phyloP scores from a whole-genome alignment of 2,888 invertebrate genomes.

The Ferdinandea cuprea region DNA sequence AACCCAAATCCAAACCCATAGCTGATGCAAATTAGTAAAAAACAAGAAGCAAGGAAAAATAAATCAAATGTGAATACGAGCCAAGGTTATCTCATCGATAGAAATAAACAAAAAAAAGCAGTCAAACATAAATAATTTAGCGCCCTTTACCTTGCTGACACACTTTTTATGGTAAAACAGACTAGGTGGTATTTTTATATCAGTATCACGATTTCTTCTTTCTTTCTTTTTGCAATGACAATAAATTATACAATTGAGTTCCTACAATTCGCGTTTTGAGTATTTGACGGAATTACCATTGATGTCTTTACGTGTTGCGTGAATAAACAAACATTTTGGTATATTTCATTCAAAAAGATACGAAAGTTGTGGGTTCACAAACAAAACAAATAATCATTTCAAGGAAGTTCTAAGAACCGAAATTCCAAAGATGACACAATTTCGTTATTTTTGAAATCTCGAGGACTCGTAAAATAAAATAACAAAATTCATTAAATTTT shows the following conservation, averaged over 20 bases:
- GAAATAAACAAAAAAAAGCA: slow-evolving; percentile 55
- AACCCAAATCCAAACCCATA: slow-evolving; percentile 21
- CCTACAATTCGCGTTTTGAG: slow-evolving; percentile 44
- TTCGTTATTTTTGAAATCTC: slow-evolving; percentile 57
- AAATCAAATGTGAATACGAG: slow-evolving; percentile 75
- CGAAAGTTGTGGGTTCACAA: not conserved
- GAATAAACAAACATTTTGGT: slow-evolving; percentile 39
- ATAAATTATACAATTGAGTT: slow-evolving; percentile 51
- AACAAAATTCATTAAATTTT: slow-evolving; percentile 56
- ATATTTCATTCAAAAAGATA: not conserved
- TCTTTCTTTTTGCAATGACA: slow-evolving; percentile 38
- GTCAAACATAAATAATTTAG: slow-evolving; percentile 58
- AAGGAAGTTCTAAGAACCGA: slow-evolving; percentile 55
- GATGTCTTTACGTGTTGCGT: slow-evolving; percentile 60
- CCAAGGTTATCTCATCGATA: slow-evolving; percentile 76
- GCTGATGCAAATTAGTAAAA: slow-evolving; percentile 65
- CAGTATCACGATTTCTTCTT: slow-evolving; percentile 24
- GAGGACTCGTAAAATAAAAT: slow-evolving; percentile 40
- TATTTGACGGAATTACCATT: slow-evolving; percentile 45
- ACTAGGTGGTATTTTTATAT: not conserved
- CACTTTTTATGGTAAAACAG: slow-evolving; percentile 81
- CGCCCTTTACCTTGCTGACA: slow-evolving; percentile 82
- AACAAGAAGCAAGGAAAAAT: too few relatives aligned
- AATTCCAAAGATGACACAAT: slow-evolving; percentile 41
- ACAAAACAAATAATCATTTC: slow-evolving; percentile 31